A percentile compares a stretch with the other conserved stretches of the same genome.
Conservation (phyloP, 1,140 invertebrate genomes). For the Neodiprion virginianus region DNA sequence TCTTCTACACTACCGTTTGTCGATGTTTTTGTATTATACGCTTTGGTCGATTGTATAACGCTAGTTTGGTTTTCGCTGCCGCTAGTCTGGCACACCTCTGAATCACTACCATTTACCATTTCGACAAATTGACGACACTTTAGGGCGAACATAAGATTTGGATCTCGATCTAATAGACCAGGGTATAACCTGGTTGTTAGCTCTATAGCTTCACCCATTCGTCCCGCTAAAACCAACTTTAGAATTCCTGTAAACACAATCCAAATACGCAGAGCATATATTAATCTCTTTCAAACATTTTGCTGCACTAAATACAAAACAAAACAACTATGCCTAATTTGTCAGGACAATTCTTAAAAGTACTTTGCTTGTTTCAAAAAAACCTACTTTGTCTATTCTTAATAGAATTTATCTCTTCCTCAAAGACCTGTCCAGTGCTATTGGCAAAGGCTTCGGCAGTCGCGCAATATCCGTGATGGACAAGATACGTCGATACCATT, state of each 20-base stretch:
- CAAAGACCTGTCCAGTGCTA: slow-evolving; percentile 87
- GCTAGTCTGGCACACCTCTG: slow-evolving; percentile 66
- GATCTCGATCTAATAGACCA: slow-evolving; percentile 86
- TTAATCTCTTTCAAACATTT: slow-evolving; percentile 15
- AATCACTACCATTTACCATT: slow-evolving; percentile 86
- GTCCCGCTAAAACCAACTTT: slow-evolving; percentile 87
- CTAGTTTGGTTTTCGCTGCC: slow-evolving; percentile 70
- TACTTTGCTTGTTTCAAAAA: not conserved
- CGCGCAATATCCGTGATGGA: slow-evolving; percentile 96
- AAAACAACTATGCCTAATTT: not conserved
- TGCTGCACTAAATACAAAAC: slow-evolving; percentile 10
- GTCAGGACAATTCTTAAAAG: not conserved
- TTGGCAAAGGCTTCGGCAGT: slow-evolving; percentile 96
- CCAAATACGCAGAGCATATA: not conserved
- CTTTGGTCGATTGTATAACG: slow-evolving; percentile 78
- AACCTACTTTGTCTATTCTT: slow-evolving; percentile 95
- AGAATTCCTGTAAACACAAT: slow-evolving; percentile 80
- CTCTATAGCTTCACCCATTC: slow-evolving; percentile 95
- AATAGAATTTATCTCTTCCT: slow-evolving; percentile 93
- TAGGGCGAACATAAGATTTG: slow-evolving; percentile 90
- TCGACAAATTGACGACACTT: slow-evolving; percentile 98
- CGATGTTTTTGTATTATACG: slow-evolving; percentile 61
- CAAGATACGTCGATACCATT: slow-evolving; percentile 96
- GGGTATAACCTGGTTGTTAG: slow-evolving; percentile 89
- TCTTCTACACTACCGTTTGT: slow-evolving; percentile 59